Evolutionary conservation across 2,888 invertebrate species (phyloP), one percentile per base, ranked within the genome.

Genomic region (Pterostichus niger): DNA sequence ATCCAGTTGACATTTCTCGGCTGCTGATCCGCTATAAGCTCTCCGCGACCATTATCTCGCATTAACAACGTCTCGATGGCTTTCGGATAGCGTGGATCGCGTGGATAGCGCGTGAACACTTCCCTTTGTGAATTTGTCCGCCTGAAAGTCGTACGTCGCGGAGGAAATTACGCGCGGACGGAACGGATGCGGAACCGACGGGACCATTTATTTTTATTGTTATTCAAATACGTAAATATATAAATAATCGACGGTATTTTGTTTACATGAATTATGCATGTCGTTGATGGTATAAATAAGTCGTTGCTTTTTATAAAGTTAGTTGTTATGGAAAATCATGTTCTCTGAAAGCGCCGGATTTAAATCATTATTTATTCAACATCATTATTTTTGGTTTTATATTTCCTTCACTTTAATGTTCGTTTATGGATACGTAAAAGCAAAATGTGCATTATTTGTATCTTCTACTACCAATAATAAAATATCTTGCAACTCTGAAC

Each of bases 21-120:
- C 84, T 84, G 85, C 85, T 85, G 84, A 84, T 83, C 85, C 85
- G 82, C 83, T 84, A 82, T 85, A 85, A 84, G 85, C 84, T 85
- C 85, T 85, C 61, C 84, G 83, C 85, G 77, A 84, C 85, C 85
- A 85, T 85, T 85, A 85, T 85, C 85, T 84, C 83, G 84, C 85
- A 85, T 85, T 85, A 85, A 85, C 85, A 85, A 85, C 83, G 85
- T 85, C 84, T 85, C 85, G 84, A 85, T 85, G 84, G 85, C 84
- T 84, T 84, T 85, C 75, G 84, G 84, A 85, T 84, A 83, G 82
- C 49, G 81, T 7, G 56, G 64, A 59, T 59, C 59, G 59, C 10
- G 9, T 64, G 84, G 84, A 85, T 84, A 83, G 73, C 59, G 75
- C 31, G 35, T n/a, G 73, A 13, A 52, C 77, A 82, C 83, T 84